These are phyloP conservation scores for Andrena bicolor DNA, from an alignment of 2,888 invertebrate species.

Conservation along the genomic window DNA sequence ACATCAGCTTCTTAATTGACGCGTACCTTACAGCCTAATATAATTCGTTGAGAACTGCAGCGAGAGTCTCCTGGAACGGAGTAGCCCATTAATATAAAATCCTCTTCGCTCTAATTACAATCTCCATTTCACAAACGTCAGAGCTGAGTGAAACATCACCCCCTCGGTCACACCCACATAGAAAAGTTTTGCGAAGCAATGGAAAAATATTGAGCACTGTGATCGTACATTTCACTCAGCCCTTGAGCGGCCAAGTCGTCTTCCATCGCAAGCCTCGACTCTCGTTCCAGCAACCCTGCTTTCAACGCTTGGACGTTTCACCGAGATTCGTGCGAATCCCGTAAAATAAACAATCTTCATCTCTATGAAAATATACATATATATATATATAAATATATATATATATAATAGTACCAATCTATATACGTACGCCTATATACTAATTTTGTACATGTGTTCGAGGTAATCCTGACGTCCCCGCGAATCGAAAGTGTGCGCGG, in stretches of 20 bases:
- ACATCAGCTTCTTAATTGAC: constrained; percentile 41
- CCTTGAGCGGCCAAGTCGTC: neutral
- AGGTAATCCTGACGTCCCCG: neutral
- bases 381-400: constrained; percentile 18
- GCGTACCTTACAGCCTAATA: constrained; percentile 5
- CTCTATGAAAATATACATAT: constrained; percentile 46
- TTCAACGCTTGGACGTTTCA: constrained; percentile 3
- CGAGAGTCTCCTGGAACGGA: neutral
- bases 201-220: neutral
- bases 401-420: constrained; percentile 20
- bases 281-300: neutral
- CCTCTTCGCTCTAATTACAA: no score
- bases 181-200: neutral
- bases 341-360: constrained; percentile 6
- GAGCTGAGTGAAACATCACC: neutral
- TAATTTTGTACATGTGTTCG: constrained; percentile 17
- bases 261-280: neutral
- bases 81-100: neutral
- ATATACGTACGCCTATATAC: constrained; percentile 1
- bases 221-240: neutral
- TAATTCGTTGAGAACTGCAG: neutral
- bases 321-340: neutral
- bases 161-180: neutral
- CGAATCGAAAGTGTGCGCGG: neutral
- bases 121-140: neutral